Conservation (phyloP, 2,888 invertebrate species). For the Drosophila ustulata region DNA sequence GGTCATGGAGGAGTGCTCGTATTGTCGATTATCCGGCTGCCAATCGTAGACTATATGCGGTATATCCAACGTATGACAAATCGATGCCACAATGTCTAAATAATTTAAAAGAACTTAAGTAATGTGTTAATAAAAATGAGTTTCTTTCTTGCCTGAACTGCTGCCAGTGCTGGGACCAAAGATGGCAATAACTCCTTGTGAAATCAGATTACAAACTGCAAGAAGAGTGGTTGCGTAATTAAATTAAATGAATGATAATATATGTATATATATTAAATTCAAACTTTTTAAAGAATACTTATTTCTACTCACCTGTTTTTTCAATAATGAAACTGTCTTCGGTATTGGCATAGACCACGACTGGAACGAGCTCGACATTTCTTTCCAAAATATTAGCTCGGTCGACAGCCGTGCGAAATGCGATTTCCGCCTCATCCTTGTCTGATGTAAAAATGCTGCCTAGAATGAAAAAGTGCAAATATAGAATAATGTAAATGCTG, state of each 20-base stretch:
- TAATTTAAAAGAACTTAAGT: neutral
- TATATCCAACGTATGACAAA: conserved; percentile 88
- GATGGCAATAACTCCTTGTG: conserved; percentile 89
- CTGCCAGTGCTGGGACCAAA: conserved; percentile 87
- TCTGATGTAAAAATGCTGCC: conserved; percentile 86
- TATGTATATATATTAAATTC: too few species aligned
- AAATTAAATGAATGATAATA: neutral
- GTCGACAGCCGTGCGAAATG: conserved; percentile 86
- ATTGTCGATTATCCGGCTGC: conserved; percentile 85
- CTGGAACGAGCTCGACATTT: conserved; percentile 80
- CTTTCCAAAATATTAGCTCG: conserved; percentile 85
- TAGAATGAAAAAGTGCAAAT: conserved; percentile 48
- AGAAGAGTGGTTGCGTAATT: neutral
- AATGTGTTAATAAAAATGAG: too few species aligned
- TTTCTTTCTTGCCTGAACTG: conserved; percentile 85
- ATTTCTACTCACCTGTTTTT: conserved; percentile 59
- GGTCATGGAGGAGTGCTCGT: conserved; percentile 86
- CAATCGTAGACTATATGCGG: conserved; percentile 88
- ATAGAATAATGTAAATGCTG: conserved; percentile 37
- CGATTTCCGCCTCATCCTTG: conserved; percentile 87
- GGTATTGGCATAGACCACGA: conserved; percentile 77
- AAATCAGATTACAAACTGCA: conserved; percentile 88
- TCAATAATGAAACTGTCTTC: conserved; percentile 84
- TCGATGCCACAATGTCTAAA: conserved; percentile 85
- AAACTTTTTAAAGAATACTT: too few species aligned